These are phyloP conservation scores for Pogonophryne albipinna DNA, from an alignment of 2,797 vertebrate genomes.

Conservation along the genomic window DNA sequence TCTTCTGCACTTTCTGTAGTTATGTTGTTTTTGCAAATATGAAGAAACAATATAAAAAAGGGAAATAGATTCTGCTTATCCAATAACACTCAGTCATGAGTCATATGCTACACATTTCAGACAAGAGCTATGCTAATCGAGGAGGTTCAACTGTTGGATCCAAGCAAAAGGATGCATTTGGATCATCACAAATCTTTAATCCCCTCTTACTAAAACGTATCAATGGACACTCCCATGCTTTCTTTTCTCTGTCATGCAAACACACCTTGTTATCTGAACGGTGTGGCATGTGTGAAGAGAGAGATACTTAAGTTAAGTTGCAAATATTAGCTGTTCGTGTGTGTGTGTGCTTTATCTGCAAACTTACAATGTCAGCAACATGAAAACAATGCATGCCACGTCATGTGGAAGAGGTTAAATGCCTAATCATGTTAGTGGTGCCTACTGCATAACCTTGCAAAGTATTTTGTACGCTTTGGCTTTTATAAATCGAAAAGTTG, in stretches of 20 bases:
- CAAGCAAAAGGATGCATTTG: constrained; percentile 10
- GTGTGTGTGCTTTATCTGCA: not conserved
- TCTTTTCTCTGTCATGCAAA: constrained; percentile 1
- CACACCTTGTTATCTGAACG: not conserved
- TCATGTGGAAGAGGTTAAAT: constrained; percentile 3
- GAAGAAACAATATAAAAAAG: not conserved
- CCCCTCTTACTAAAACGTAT: not conserved
- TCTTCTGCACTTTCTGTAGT: not conserved
- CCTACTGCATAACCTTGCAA: not conserved
- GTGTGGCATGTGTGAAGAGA: not conserved
- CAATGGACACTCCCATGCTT: not conserved
- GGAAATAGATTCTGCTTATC: not conserved
- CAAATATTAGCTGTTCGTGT: not conserved
- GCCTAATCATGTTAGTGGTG: constrained; percentile 5
- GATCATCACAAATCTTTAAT: not conserved
- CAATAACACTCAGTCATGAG: not conserved
- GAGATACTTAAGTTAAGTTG: not conserved
- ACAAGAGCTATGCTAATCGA: constrained; percentile 3
- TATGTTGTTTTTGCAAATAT: not conserved
- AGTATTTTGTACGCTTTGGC: not conserved
- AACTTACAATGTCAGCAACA: not conserved
- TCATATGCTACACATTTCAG: not conserved
- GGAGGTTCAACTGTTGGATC: constrained; percentile 1
- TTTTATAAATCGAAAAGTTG: not conserved
- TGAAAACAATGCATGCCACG: not conserved